phyloP scores from a whole-genome alignment of 2,113 vertebrate species.

The Colossoma macropomum region DNA sequence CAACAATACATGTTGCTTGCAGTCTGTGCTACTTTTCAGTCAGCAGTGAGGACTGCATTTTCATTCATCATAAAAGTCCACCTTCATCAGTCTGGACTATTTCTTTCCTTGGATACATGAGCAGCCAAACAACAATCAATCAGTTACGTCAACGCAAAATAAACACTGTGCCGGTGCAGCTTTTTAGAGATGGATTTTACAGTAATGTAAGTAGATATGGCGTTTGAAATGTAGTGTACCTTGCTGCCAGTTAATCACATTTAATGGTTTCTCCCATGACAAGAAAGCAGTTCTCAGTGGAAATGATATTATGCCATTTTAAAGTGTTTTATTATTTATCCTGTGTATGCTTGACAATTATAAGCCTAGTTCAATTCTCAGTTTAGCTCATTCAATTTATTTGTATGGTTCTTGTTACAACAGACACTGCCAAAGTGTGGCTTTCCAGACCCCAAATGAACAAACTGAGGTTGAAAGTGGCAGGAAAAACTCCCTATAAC shows the following conservation, averaged over 20 bases:
- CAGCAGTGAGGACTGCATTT: no score
- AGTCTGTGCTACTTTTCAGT: no score
- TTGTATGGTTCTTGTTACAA: background rate
- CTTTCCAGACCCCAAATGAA: no score
- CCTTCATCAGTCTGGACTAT: background rate
- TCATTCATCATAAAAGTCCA: no score
- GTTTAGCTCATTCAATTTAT: background rate
- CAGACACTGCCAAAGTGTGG: no score
- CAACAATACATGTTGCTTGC: no score
- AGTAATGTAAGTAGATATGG: conserved; percentile 1
- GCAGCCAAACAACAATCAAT: background rate
- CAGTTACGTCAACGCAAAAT: background rate
- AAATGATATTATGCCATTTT: conserved; percentile 1
- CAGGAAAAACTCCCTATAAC: no score
- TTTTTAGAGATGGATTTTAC: conserved; percentile 23
- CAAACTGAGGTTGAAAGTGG: no score
- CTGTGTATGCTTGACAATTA: conserved; percentile 26
- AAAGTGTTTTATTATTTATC: conserved; percentile 19
- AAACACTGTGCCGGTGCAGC: background rate
- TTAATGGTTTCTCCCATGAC: conserved; percentile 20
- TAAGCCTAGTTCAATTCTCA: background rate
- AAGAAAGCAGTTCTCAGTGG: background rate
- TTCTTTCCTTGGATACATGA: background rate
- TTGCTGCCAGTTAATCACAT: background rate
- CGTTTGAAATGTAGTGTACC: background rate